Percentiles rank a stretch among this genome's conserved stretches.
phyloP scores from a whole-genome alignment of 2,113 vertebrate species.

The Ginglymostoma cirratum region DNA sequence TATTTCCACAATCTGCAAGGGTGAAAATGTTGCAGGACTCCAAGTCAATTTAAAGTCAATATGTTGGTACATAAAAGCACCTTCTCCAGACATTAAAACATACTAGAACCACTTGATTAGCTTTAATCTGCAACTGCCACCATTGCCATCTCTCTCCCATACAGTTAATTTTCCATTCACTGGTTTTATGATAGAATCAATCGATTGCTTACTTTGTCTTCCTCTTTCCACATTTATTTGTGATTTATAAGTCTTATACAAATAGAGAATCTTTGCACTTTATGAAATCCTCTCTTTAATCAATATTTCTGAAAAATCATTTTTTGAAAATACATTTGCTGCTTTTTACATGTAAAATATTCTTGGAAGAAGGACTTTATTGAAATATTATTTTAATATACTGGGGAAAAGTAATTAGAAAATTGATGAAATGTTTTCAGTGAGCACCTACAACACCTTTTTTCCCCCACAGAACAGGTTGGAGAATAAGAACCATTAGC shows the following conservation, averaged over 20 bases:
- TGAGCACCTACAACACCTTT: not conserved
- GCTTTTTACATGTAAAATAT: not conserved
- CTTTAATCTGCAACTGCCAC: not conserved
- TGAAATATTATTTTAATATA: too few species aligned
- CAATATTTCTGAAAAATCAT: not conserved
- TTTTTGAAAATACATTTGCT: not conserved
- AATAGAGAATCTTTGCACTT: not conserved
- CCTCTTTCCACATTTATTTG: not conserved
- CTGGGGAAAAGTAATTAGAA: too few species aligned
- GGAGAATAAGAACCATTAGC: not conserved
- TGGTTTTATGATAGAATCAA: not conserved
- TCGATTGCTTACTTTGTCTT: not conserved
- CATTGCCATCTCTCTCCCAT: not conserved
- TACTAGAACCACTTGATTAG: not conserved
- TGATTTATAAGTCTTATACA: not conserved
- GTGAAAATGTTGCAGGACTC: not conserved
- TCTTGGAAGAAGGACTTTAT: not conserved
- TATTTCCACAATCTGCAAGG: not conserved
- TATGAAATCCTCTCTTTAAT: not conserved
- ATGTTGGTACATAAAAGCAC: not conserved
- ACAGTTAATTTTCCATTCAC: not conserved
- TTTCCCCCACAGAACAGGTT: not conserved
- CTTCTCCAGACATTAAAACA: not conserved
- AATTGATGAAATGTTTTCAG: not conserved
- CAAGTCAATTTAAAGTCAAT: not conserved